Conservation (phyloP, 2,888 invertebrate genomes). For the Caenorhabditis virilis region DNA sequence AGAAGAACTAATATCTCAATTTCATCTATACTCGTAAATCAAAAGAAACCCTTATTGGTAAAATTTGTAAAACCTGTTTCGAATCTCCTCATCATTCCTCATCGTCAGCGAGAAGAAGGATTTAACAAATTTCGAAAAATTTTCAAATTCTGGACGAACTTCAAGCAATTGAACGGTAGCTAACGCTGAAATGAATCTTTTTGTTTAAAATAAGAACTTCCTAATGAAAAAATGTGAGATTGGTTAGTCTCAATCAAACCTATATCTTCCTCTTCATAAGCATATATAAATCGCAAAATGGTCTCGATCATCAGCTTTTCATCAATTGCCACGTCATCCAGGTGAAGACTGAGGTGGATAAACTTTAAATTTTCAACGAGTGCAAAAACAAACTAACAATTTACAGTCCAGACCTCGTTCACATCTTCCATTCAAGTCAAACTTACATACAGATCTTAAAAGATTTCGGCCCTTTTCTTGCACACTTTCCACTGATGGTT, state of each 20-base stretch:
- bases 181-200: conserved; percentile 1
- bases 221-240: background rate
- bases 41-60: background rate
- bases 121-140: conserved; percentile 1
- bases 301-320: conserved; percentile 14
- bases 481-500: too few relatives aligned
- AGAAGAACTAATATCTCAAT: too few relatives aligned
- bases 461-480: conserved; percentile 7
- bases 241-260: too few relatives aligned
- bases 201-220: background rate
- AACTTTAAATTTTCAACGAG: background rate
- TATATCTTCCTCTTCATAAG: conserved; percentile 26
- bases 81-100: background rate
- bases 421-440: conserved; percentile 29
- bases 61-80: conserved; percentile 7
- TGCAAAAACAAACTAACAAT: conserved; percentile 13
- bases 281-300: conserved; percentile 17
- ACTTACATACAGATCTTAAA: conserved; percentile 21
- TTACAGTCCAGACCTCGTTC: conserved; percentile 5
- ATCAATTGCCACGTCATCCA: conserved; percentile 7
- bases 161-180: background rate
- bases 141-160: background rate
- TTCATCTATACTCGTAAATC: too few relatives aligned
- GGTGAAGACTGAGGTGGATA: conserved; percentile 15
- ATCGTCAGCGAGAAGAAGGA: background rate